phyloP scores from a whole-genome alignment of 2,113 vertebrate genomes.

The Myotis lucifugus region DNA sequence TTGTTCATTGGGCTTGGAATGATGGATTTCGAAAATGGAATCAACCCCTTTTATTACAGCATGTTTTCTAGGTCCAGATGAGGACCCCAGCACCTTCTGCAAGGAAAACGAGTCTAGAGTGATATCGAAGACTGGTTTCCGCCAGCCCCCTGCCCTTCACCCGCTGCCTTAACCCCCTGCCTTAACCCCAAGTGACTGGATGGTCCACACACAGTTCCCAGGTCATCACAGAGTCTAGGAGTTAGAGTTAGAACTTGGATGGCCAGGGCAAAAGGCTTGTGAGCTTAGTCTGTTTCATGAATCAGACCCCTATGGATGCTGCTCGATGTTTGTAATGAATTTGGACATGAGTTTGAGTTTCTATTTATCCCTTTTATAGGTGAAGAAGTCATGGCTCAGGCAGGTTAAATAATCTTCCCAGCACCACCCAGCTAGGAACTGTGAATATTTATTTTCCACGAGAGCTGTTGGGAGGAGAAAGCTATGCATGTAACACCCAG shows the following conservation, averaged over 20 bases:
- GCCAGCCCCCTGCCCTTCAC: no score
- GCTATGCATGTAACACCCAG: no score
- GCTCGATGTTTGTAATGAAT: not conserved
- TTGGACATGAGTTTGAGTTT: not conserved
- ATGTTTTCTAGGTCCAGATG: not conserved
- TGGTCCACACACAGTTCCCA: not conserved
- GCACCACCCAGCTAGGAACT: not conserved
- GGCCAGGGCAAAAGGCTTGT: not conserved
- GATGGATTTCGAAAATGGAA: not conserved
- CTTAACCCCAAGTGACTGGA: not conserved
- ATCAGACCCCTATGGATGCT: not conserved
- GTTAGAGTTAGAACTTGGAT: not conserved
- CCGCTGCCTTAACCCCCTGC: rapidly evolving
- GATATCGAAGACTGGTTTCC: not conserved
- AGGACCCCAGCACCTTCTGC: not conserved
- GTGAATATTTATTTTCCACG: not conserved
- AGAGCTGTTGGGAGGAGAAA: not conserved
- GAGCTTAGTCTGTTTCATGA: not conserved
- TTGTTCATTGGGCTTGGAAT: not conserved
- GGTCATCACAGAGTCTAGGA: not conserved
- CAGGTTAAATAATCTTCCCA: not conserved
- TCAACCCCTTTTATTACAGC: not conserved
- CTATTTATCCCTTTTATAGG: not conserved
- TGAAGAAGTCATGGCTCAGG: not conserved
- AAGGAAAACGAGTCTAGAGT: not conserved